Evolutionary conservation across 2,797 vertebrate genomes (phyloP).

Genomic region (Muscicapa comitata): DNA sequence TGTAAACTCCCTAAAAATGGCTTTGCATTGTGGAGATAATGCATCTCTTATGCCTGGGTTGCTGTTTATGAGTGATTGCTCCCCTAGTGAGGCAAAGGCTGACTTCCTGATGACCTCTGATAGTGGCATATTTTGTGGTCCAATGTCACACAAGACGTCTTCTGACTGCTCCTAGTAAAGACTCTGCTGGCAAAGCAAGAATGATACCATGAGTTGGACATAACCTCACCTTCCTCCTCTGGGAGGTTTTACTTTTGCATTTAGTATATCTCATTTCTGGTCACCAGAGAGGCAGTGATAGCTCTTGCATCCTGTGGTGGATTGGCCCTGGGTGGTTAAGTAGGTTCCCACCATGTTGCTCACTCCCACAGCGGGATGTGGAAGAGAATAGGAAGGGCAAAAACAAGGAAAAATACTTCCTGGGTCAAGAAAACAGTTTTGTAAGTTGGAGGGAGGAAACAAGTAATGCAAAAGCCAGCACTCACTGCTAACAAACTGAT

Average conservation of each 20-base stretch:
- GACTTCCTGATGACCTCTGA: background rate
- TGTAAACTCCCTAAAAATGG: background rate
- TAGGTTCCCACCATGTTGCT: background rate
- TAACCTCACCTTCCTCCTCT: background rate
- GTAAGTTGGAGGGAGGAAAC: background rate
- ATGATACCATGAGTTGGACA: background rate
- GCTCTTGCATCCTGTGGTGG: background rate
- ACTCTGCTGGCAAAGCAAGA: background rate
- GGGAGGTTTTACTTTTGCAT: background rate
- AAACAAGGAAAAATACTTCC: background rate
- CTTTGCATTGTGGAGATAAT: background rate
- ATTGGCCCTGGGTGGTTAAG: background rate
- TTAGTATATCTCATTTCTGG: background rate
- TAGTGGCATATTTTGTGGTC: background rate
- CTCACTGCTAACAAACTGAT: background rate
- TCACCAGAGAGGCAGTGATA: background rate
- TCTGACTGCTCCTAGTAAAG: background rate
- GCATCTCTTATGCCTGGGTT: background rate
- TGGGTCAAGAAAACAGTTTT: background rate
- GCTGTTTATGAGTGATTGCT: background rate
- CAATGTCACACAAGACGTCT: background rate
- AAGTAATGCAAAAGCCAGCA: background rate
- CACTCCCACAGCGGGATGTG: accelerated
- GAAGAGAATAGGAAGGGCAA: background rate
- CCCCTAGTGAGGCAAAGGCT: background rate